Evolutionary conservation across 2,888 invertebrate genomes (phyloP), one percentile per base, ranked within the genome.

Genomic region (Cantharis lateralis): DNA sequence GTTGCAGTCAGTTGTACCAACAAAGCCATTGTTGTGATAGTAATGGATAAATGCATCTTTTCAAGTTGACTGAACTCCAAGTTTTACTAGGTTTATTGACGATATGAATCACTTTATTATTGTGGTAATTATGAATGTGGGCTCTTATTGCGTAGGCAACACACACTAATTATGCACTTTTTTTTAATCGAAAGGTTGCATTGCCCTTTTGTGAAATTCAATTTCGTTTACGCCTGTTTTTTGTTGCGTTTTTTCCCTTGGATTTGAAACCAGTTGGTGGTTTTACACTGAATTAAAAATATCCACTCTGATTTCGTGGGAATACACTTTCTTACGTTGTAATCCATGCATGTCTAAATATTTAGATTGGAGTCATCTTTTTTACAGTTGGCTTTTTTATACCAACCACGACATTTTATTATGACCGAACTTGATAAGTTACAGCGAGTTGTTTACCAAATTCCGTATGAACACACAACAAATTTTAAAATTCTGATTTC

Each of bases 61-160:
- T 15, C 74, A 74, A 70, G 74, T 74, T 75, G 71, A 75, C 32
- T 75, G 75, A 75, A 75, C 69, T 69, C 69, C 48, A 28, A 28
- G 69, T 48, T 69, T 69, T 69, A 69, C 28, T 28, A 69, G 28
- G 16, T 69, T 69, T 32, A 69, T 69, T 75, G 71, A 62, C 64
- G 62, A 61, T 72, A 69, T 75, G 71, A 75, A 75, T 71, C 75
- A 75, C 68, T 64, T 64, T 68, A 68, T 75, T 75, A 75, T 71
- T 75, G 73, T 73, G 61, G 68, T 69, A 24, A 28, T 70, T 72
- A 72, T 69, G 71, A 18, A 71, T 72, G 72, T 75, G 62, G 75
- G 75, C 15, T 32, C 26, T 28, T 70, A 62, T 11, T 66, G 70
- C 28, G 74, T 74, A 74, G 74, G 74, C 70, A 63, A 63, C 26